Evolutionary conservation across 2,113 vertebrate species (phyloP), one percentile per base, ranked within the genome.

Genomic region (Mastomys natalensis): DNA sequence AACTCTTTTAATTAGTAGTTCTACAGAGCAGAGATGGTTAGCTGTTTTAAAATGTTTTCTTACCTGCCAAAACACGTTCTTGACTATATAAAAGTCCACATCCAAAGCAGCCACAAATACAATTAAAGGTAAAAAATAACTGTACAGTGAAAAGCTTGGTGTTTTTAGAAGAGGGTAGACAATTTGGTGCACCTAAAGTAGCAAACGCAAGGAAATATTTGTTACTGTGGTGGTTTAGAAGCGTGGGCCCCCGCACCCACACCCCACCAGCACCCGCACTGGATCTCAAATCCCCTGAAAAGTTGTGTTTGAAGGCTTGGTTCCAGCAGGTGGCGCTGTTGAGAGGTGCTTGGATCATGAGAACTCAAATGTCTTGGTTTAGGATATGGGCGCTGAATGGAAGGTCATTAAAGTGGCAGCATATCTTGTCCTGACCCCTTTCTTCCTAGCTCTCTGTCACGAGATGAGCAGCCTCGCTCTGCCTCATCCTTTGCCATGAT

Each of bases 41-140:
- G 68, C 43, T 45, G 66, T 55, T 87, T 87, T 34, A 74, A 89
- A 96, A 92, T 8, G 1, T 88, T 48, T 87, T 72, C 93, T 98
- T 97, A 98, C 97, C 97, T 98, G 98, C 97, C 97, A 98, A 85
- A 98, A 91, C 17, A 95, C 48, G 62, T 98, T 98, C 95, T 94
- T 97, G 91, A 98, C 97, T 78, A 97, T 72, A 94, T 90, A 95
- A 78, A 96, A 98, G 86, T 98, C 97, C 62, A 98, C 96, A n/a
- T 98, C 95, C 96, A 98, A 97, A 92, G 98, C 97, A 95, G 97
- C 97, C 96, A 96, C 92, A 94, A 98, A 98, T 85, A 98, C 97
- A 95, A 98, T 95, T 89, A 98, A 78, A 96, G 97, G 98, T 86
- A 97, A 93, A 87, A 98, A 98, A 62, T 93, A 96, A 96, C 89